These are phyloP conservation scores for Botrylloides violaceus DNA, from an alignment of 23 tunicate species.

Conservation along the genomic window DNA sequence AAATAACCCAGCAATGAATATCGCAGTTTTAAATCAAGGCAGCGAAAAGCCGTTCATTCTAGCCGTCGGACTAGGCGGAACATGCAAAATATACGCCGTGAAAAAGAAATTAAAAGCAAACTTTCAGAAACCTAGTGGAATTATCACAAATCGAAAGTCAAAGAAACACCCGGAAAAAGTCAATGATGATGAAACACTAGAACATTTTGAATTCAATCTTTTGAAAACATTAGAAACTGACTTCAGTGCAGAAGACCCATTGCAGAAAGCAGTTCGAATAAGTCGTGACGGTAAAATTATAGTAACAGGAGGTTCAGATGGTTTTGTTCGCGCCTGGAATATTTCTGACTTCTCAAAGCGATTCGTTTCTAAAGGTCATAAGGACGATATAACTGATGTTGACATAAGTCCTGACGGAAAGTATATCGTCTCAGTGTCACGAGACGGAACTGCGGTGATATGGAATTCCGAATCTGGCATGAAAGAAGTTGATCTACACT, in stretches of 20 bases:
- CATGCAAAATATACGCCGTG: slow-evolving; percentile 33
- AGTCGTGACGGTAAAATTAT: slow-evolving; percentile 42
- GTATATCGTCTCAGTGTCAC: slow-evolving; percentile 59
- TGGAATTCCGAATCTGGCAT: slow-evolving; percentile 43
- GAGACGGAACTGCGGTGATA: slow-evolving; percentile 57
- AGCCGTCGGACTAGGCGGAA: slow-evolving; percentile 37
- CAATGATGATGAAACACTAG: background rate
- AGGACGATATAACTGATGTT: slow-evolving; percentile 77
- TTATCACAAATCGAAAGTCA: background rate
- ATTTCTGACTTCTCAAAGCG: slow-evolving; percentile 23
- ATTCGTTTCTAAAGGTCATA: slow-evolving; percentile 47
- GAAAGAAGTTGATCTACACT: slow-evolving; percentile 39
- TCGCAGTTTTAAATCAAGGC: slow-evolving; percentile 34
- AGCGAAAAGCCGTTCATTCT: background rate
- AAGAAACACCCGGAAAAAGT: background rate
- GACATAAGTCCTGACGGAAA: slow-evolving; percentile 55
- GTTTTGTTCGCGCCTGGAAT: slow-evolving; percentile 62
- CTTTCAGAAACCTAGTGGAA: background rate
- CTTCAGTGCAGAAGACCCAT: slow-evolving; percentile 18
- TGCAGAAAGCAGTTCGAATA: slow-evolving; percentile 54
- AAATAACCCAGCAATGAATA: slow-evolving; percentile 49
- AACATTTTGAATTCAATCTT: slow-evolving; percentile 3
- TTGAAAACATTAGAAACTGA: slow-evolving; percentile 23
- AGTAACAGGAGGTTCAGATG: slow-evolving; percentile 70
- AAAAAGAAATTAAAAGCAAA: background rate